phyloP scores from a whole-genome alignment of 2,113 vertebrate genomes.

The Tamias sibiricus region DNA sequence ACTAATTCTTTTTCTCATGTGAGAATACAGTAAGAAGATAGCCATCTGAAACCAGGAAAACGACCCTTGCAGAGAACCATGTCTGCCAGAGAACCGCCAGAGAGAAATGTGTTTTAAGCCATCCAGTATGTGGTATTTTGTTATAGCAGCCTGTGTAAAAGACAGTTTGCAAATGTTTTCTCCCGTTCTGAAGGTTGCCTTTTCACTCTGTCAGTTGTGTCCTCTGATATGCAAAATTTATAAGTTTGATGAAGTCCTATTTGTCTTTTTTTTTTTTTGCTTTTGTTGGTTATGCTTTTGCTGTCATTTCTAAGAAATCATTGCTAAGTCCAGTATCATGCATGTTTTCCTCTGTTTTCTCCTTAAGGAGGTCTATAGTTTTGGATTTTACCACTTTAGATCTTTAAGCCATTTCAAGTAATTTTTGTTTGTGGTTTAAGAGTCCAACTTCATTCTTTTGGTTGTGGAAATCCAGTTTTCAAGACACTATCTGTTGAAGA shows the following conservation, averaged over 20 bases:
- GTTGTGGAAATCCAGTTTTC: constrained; percentile 1
- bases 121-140: neutral
- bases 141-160: neutral
- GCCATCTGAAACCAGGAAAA: neutral
- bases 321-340: neutral
- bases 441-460: neutral
- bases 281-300: neutral
- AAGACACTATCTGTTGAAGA: neutral
- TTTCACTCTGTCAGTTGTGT: neutral
- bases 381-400: neutral
- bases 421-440: neutral
- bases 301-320: neutral
- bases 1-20: neutral
- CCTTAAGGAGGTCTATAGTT: neutral
- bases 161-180: neutral
- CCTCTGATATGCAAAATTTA: neutral
- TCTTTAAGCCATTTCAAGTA: neutral
- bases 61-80: neutral
- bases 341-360: neutral
- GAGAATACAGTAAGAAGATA: neutral
- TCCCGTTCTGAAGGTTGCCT: neutral
- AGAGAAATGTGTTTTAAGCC: neutral
- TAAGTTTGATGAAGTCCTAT: neutral
- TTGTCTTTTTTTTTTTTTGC: constrained; percentile 12
- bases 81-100: neutral